These are phyloP conservation scores for Pionites leucogaster DNA, from an alignment of 2,113 vertebrate genomes.

Conservation along the genomic window DNA sequence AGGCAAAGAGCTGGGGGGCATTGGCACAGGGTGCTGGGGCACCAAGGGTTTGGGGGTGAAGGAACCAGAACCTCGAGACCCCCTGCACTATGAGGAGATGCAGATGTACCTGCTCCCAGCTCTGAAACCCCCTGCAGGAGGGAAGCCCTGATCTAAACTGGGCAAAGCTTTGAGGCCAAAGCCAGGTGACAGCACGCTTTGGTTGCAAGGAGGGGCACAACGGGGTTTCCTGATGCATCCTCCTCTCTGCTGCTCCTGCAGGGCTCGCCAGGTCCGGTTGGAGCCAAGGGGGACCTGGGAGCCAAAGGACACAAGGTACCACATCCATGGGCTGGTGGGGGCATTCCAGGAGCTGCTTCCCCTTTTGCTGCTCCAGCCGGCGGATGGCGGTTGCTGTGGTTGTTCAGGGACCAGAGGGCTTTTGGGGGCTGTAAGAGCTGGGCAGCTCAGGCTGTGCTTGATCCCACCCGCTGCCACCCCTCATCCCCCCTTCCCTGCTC, in stretches of 20 bases:
- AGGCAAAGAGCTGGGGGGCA: background rate
- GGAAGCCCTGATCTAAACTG: background rate
- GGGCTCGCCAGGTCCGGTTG: slow-evolving; percentile 77
- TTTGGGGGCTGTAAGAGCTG: background rate
- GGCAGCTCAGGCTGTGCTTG: background rate
- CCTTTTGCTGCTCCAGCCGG: background rate
- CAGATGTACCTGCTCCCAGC: background rate
- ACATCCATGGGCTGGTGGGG: rapidly evolving
- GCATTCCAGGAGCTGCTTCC: background rate
- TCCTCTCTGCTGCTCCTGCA: slow-evolving; percentile 26
- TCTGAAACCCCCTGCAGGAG: rapidly evolving
- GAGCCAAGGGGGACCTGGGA: slow-evolving; percentile 81
- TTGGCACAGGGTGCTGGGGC: background rate
- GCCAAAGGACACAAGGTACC: slow-evolving; percentile 82
- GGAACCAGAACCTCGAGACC: background rate
- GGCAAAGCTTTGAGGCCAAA: background rate
- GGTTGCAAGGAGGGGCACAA: background rate
- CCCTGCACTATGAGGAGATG: rapidly evolving
- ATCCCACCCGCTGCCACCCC: rapidly evolving
- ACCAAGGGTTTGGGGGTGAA: rapidly evolving
- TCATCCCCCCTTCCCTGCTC: background rate
- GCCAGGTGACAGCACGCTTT: background rate
- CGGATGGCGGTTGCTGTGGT: background rate
- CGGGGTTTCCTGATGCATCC: background rate
- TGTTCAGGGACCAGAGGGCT: background rate